Conservation (phyloP, 2,113 vertebrate genomes). For the Platysternon megacephalum region DNA sequence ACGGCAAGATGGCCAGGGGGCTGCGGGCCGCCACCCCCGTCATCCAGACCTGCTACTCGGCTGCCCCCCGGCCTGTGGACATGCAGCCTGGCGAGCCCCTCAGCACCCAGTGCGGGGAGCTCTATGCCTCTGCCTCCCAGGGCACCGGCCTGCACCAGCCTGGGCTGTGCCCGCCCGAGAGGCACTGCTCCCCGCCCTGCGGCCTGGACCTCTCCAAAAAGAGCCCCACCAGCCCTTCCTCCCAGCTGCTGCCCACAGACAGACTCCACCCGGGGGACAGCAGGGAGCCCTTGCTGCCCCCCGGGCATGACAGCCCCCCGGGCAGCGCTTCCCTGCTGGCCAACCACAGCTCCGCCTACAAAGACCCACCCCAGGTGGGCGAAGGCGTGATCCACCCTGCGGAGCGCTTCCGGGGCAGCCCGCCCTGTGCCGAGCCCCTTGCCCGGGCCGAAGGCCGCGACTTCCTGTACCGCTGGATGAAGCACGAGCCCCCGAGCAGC, state of each 20-base stretch:
- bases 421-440: conserved; percentile 81
- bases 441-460: conserved; percentile 82
- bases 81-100: conserved; percentile 80
- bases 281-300: conserved; percentile 78
- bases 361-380: conserved; percentile 75
- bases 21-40: conserved; percentile 91
- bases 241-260: conserved; percentile 76
- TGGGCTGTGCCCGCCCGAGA: conserved; percentile 82
- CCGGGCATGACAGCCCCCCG: conserved; percentile 80
- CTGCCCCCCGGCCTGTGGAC: conserved; percentile 75
- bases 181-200: conserved; percentile 91
- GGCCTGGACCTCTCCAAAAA: conserved; percentile 98
- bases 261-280: conserved; percentile 76
- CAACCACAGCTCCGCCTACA: conserved; percentile 81
- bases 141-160: conserved; percentile 83
- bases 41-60: conserved; percentile 92
- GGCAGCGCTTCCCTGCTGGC: conserved; percentile 67
- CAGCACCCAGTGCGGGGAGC: conserved; percentile 89
- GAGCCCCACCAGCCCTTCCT: conserved; percentile 87
- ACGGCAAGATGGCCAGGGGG: conserved; percentile 84
- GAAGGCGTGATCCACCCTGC: conserved; percentile 76
- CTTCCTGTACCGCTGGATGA: conserved; percentile 94
- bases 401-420: conserved; percentile 71
- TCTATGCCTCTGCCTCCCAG: conserved; percentile 89
- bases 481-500: conserved; percentile 89